phyloP scores from a whole-genome alignment of 2,113 vertebrate genomes.

The Syngnathus floridae region DNA sequence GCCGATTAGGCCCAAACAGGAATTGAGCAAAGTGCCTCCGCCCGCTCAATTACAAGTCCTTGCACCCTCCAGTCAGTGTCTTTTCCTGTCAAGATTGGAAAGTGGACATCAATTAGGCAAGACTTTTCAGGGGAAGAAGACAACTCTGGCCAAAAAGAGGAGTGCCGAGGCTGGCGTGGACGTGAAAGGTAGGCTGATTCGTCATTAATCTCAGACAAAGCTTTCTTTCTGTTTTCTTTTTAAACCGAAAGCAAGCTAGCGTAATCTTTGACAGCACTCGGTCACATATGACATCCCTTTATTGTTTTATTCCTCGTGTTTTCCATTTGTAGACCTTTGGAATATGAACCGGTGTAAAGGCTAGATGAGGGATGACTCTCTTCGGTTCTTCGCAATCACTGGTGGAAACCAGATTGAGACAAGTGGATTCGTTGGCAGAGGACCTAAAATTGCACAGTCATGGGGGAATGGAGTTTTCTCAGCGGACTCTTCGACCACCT shows the following conservation, averaged over 20 bases:
- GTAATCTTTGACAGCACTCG: no score
- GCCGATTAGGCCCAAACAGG: slow-evolving; percentile 47
- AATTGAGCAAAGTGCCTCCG: slow-evolving; percentile 48
- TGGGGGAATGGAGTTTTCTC: slow-evolving; percentile 87
- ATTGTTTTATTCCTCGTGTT: neutral
- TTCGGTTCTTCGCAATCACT: slow-evolving; percentile 13
- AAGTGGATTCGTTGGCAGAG: neutral
- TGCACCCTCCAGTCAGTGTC: neutral
- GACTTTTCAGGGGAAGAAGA: neutral
- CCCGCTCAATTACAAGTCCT: slow-evolving; percentile 24
- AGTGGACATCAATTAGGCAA: neutral
- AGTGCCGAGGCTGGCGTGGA: neutral
- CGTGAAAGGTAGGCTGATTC: neutral
- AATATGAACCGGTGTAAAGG: neutral
- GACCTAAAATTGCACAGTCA: slow-evolving; percentile 33
- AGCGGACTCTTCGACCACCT: slow-evolving; percentile 77
- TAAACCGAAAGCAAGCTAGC: no score
- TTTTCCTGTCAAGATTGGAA: slow-evolving; percentile 2
- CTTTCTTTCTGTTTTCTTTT: neutral
- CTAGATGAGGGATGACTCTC: neutral
- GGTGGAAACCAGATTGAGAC: neutral
- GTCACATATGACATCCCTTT: no score
- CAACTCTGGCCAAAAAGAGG: neutral
- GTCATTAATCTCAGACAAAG: neutral
- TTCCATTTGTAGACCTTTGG: slow-evolving; percentile 2